Evolutionary conservation across 2,888 invertebrate species (phyloP), one percentile per base, ranked within the genome.

Genomic region (Sphaerophoria taeniata): DNA sequence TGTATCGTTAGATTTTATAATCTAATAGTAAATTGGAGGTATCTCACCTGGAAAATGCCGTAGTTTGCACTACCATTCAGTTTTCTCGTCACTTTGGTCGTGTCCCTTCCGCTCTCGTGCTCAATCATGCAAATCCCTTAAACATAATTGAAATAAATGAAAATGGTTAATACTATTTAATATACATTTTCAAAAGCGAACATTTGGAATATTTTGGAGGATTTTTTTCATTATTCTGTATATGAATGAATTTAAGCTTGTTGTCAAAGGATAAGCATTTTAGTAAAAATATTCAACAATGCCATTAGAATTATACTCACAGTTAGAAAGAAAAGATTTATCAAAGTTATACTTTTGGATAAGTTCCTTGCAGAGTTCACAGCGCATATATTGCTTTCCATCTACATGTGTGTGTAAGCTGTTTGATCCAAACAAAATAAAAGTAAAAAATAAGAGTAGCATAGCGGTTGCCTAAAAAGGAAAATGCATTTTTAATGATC

Each of bases 61-160:
- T 94, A 93, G 89, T 93, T 94, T 86, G 93, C 93, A 85, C 93
- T 93, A 0, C 94, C 93, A 89, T 94, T 94, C 84, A 94, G 93
- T 89, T 94, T 94, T 79, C 93, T 93, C 0, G 93, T 93, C 5
- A 94, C 91, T 89, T 94, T 94, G 31, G 93, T 93, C 0, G 94
- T 94, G 14, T 93, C 93, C 85, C 94, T 93, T 33, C 93, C 93
- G 88, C 94, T 95, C 47, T 94, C 94, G 79, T 94, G 94, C 88
- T 95, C 94, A 58, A 87, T 87, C 81, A 87, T 78, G 67, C 86
- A 87, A 24, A 87, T 75, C 86, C 86, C 86, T 87, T 33, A 6
- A 43, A 43, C 3, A 39, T 39, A 7, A 39, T 7, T 39, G 3
- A 39, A 39, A 39, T 39, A 24, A 24, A 2, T 24, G 24, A 2